Conservation (phyloP, 2,888 invertebrate genomes). For the Caenorhabditis plicata region DNA sequence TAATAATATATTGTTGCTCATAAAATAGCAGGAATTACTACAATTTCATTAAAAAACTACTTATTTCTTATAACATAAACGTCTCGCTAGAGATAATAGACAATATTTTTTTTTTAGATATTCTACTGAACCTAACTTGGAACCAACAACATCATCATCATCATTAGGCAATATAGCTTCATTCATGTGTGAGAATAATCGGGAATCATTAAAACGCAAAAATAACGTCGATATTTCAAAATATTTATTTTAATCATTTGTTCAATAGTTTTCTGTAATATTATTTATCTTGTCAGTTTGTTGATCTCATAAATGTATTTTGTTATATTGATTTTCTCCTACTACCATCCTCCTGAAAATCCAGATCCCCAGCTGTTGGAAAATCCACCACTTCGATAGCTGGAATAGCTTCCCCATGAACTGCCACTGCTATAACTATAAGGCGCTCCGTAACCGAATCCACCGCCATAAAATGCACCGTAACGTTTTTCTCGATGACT, state of each 20-base stretch:
- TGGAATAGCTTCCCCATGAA: conserved; percentile 25
- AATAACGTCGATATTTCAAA: not conserved
- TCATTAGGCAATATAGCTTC: too few species aligned
- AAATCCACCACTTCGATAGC: conserved; percentile 12
- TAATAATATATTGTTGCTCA: too few species aligned
- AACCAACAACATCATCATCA: too few species aligned
- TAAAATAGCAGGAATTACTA: too few species aligned
- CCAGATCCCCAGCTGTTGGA: conserved; percentile 6
- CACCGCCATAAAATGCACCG: conserved; percentile 7
- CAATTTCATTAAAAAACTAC: too few species aligned
- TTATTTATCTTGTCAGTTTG: not conserved
- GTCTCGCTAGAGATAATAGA: too few species aligned
- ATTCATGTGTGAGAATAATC: not conserved
- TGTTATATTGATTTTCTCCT: not conserved
- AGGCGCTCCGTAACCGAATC: conserved; percentile 10
- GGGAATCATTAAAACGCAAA: not conserved
- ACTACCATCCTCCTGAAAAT: conserved; percentile 6
- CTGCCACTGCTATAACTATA: conserved; percentile 11
- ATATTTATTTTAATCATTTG: not conserved
- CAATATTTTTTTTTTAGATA: too few species aligned
- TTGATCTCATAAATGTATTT: not conserved
- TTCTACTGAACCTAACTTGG: too few species aligned
- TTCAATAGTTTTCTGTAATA: not conserved
- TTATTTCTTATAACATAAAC: too few species aligned
- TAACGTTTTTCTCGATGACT: conserved; percentile 18